A percentile compares a stretch with the other conserved stretches of the same genome.
Evolutionary conservation across 2,797 vertebrate species (phyloP).

Genomic region (Danio kyathit): DNA sequence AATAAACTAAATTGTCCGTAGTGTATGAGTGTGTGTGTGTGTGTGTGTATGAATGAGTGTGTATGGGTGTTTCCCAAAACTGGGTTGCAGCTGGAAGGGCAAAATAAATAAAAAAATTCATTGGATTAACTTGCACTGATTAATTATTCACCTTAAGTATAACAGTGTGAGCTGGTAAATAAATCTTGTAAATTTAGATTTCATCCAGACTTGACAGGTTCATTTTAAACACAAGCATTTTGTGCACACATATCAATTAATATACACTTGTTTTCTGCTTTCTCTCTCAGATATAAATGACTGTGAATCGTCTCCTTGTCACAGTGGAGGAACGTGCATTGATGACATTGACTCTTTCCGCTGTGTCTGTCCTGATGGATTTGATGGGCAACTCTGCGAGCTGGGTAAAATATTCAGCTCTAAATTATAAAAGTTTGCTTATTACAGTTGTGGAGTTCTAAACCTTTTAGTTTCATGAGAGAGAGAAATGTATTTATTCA

Average conservation of each 20-base stretch:
- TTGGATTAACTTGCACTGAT: no score
- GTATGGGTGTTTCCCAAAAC: no score
- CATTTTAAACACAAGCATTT: no score
- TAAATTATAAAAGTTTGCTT: not conserved
- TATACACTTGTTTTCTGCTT: not conserved
- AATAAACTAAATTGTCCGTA: no score
- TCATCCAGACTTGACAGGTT: no score
- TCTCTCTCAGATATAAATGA: slow-evolving; percentile 89
- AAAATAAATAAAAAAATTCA: no score
- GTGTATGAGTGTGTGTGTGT: no score
- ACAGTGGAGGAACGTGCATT: slow-evolving; percentile 92
- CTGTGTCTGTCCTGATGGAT: slow-evolving; percentile 93
- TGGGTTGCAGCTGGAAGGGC: no score
- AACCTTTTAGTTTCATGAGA: not conserved
- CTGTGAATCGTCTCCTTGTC: slow-evolving; percentile 87
- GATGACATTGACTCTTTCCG: slow-evolving; percentile 90
- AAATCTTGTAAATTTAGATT: no score
- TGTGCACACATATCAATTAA: not conserved
- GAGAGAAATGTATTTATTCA: not conserved
- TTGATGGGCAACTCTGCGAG: slow-evolving; percentile 91
- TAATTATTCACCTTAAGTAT: no score
- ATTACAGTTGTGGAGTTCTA: not conserved
- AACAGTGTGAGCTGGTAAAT: no score
- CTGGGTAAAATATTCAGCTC: slow-evolving; percentile 32
- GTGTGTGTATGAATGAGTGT: no score